A percentile compares a stretch with the other conserved stretches of the same genome.
Evolutionary conservation across 2,888 invertebrate genomes (phyloP).

Genomic region (Limulus polyphemus): DNA sequence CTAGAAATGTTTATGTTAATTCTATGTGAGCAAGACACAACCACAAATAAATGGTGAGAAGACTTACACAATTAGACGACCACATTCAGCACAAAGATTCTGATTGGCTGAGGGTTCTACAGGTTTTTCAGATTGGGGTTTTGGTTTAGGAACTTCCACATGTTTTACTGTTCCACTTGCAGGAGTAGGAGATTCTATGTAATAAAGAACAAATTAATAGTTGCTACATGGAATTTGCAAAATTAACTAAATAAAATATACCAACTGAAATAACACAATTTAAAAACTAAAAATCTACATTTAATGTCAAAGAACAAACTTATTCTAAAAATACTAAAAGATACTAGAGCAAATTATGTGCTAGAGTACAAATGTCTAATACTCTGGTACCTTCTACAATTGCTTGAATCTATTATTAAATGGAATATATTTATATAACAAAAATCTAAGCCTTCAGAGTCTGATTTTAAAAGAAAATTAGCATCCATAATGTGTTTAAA

Average conservation of each 20-base stretch:
- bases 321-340: background rate
- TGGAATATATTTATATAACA: no score
- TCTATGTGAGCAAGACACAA: no score
- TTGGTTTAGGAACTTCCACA: slow-evolving; percentile 25
- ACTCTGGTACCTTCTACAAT: no score
- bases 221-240: background rate
- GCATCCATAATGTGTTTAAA: no score
- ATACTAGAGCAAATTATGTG: background rate
- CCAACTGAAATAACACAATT: background rate
- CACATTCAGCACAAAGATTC: slow-evolving; percentile 74
- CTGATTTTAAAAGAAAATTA: no score
- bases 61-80: slow-evolving; percentile 94
- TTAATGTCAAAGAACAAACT: background rate
- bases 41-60: background rate
- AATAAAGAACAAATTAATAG: background rate
- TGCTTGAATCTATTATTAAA: no score
- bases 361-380: no score
- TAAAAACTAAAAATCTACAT: background rate
- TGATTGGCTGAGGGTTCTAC: slow-evolving; percentile 12
- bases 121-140: slow-evolving; percentile 13
- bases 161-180: slow-evolving; percentile 12
- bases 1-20: no score
- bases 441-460: no score
- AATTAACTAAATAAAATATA: background rate
- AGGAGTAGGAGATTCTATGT: background rate